Percentiles rank a stretch among this genome's conserved stretches.
Evolutionary conservation across 1,140 invertebrate genomes (phyloP).

Genomic region (Lasioglossum baleicum): DNA sequence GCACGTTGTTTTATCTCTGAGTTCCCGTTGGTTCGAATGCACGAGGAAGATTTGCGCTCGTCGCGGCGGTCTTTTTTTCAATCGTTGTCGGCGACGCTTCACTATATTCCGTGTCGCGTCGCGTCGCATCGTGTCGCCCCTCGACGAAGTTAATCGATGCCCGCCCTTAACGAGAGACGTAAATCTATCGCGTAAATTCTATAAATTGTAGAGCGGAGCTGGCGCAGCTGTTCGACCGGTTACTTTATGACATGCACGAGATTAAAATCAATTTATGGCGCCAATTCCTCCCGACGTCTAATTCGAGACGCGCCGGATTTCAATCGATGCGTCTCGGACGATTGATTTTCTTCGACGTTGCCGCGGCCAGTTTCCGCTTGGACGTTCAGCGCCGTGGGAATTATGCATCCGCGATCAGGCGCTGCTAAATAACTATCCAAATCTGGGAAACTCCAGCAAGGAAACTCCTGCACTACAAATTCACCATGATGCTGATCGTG

Average conservation of each 20-base stretch:
- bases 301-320: constrained; percentile 31
- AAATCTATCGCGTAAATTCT: constrained; percentile 64
- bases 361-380: background rate
- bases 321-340: constrained; percentile 2
- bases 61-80: background rate
- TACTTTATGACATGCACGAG: constrained; percentile 65
- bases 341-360: constrained; percentile 2
- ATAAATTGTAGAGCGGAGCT: constrained; percentile 57
- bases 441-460: too few relatives aligned
- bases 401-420: constrained; percentile 4
- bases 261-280: constrained; percentile 70
- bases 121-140: background rate
- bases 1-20: too few relatives aligned
- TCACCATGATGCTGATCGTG: too few relatives aligned
- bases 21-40: too few relatives aligned
- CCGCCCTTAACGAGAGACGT: constrained; percentile 57
- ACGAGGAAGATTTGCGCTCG: background rate
- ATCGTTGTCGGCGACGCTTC: background rate
- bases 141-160: constrained; percentile 49
- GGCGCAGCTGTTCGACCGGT: constrained; percentile 61
- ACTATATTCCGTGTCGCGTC: too few relatives aligned
- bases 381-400: background rate
- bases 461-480: too few relatives aligned
- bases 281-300: constrained; percentile 46
- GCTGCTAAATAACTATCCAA: background rate